Base-by-base conservation (phyloP, 2,797 vertebrate species). In the Pseudomugil tenellus region DNA sequence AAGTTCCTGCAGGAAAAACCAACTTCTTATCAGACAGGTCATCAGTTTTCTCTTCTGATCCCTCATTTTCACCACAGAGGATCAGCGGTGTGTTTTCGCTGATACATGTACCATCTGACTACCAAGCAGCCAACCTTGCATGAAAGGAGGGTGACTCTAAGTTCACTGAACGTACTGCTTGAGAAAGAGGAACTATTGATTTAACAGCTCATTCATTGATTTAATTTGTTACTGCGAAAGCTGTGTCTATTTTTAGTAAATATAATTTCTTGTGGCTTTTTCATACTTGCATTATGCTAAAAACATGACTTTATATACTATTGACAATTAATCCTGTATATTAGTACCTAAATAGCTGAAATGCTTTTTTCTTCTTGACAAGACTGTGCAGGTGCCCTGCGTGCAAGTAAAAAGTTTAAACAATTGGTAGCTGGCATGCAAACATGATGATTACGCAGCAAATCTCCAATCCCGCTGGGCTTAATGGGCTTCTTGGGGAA, bases 401-500 rank as follows among this genome's bases (percentile, higher is more conserved):
- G 54, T 37, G n/a, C 23, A 59, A 57, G 35, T 83, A 76, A 80
- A 79, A 49, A n/a, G n/a, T 73, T 76, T 87, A 69, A 87, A 82
- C 37, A 63, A 70, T 65, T 70, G 72, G 61, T 75, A 74, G 65
- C 66, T 70, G 74, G 72, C 77, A 65, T 65, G 79, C 41, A 80
- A 73, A 68, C 64, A 64, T 51, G 56, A 80, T 75, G 77, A 87
- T 81, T 83, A 75, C 77, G 72, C 58, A 61, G 53, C 61, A 70
- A 75, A 84, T 81, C 67, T 81, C 49, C 87, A 84, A 90, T 92
- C 85, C 86, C 32, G 58, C 58, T 56, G 67, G 73, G 60, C 26
- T 84, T 85, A 81, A 86, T 63, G 79, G 80, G 77, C 77, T 79
- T 74, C 88, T 84, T 85, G 69, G 66, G 72, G 70, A 70, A 61